Conservation (phyloP, 1,140 invertebrate genomes). For the Drosophila erecta region DNA sequence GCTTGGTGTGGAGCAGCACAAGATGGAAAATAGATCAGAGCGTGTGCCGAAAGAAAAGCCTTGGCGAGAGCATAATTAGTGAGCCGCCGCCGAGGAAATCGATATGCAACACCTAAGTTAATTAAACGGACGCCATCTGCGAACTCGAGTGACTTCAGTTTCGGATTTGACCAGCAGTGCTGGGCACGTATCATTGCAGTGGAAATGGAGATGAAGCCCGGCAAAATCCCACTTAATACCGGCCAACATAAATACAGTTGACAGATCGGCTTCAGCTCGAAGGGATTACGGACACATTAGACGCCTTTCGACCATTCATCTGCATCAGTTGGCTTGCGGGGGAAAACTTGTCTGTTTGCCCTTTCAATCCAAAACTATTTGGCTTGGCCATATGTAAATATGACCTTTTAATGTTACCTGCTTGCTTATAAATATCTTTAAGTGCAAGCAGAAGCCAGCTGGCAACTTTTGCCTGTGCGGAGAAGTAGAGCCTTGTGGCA, state of each 20-base stretch:
- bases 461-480: neutral
- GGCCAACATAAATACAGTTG: neutral
- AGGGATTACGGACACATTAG: neutral
- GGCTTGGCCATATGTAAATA: too few relatives aligned
- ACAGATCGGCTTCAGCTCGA: slow-evolving; percentile 9
- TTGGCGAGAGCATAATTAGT: slow-evolving; percentile 15
- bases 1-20: neutral
- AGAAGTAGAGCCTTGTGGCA: neutral
- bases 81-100: slow-evolving; percentile 6
- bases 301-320: too few relatives aligned
- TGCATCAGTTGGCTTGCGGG: too few relatives aligned
- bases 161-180: neutral
- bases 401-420: too few relatives aligned
- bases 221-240: neutral
- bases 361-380: too few relatives aligned
- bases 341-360: too few relatives aligned
- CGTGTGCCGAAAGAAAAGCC: slow-evolving; percentile 23
- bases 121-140: slow-evolving; percentile 12
- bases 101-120: slow-evolving; percentile 37
- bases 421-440: too few relatives aligned
- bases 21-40: slow-evolving; percentile 27
- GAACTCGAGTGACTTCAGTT: neutral
- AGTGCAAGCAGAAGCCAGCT: too few relatives aligned
- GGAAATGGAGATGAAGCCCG: slow-evolving; percentile 1
- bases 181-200: neutral